Evolutionary conservation across 2,113 vertebrate species (phyloP), one percentile per base, ranked within the genome.

Genomic region (Mixornis gularis): DNA sequence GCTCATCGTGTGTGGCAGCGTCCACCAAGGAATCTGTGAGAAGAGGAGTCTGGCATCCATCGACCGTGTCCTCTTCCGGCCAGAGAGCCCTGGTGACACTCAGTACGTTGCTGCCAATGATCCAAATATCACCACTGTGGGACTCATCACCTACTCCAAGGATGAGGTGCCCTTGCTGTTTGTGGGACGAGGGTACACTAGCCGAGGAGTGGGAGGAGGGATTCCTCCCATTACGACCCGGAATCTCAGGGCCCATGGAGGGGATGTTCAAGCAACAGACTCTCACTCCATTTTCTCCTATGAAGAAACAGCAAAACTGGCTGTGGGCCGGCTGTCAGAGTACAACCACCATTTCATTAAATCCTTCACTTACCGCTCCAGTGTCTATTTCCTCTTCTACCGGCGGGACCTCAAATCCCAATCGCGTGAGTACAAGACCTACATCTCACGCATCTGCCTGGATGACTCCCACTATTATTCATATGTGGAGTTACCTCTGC

Each of bases 331-430:
- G 26, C 98, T 99, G 18, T 99, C 99, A 0, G 99, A 99, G 89
- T 99, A 99, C 21, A 99, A 99, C 98, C 99, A 99, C 90, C 99
- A 99, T 91, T 99, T 99, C 36, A 98, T 99, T 38, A 97, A 98
- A 6, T 98, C 99, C 7, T 99, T 99, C 12, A 97, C 98, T 13
- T 98, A 97, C 2, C 98, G 97, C 24, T 97, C 98, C 2, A 99
- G 98, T 0, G 98, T 99, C 56, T 99, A 99, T 97, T 99, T 99
- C 96, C 96, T 99, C 3, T 99, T 99, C 95, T 98, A 99, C 95
- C 97, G 99, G 6, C 97, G 99, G 21, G 99, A 99, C 96, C 97
- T 99, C 14, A 99, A 98, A 95, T 99, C 98, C 4, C 98, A 97
- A 1, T 99, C 98, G 0, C 97, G 99, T 2, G 98, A 99, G 83